Evolutionary conservation across 2,888 invertebrate species (phyloP), one percentile per base, ranked within the genome.

Genomic region (Pterobdella sp.): DNA sequence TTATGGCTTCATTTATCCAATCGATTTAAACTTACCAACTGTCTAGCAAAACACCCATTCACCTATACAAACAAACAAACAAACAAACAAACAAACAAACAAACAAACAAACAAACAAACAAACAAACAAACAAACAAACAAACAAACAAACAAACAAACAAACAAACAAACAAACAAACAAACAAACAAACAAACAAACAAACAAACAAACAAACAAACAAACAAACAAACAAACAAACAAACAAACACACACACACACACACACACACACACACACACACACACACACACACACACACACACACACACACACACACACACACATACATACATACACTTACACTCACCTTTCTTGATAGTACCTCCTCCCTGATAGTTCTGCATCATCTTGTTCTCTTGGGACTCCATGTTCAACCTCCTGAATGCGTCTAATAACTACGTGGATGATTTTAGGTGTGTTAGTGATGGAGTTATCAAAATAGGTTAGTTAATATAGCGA

Each of bases 351-450:
- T 14, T 18, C 18, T 42, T 18, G 18, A 42, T 42, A 42, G 32
- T 37, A n/a, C 29, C 64, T n/a, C 72, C 37, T 32, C 65, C 7
- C 63, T 37, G 72, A n/a, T 37, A n/a, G 4, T 22, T 65, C 72
- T 31, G 66, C 31, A 4, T 10, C 65, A 32, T 18, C 42, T 29
- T 66, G 66, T 36, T 66, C 36, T 37, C 66, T 37, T 37, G 66
- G 18, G 66, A 36, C 66, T 65, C 72, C 37, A 66, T 4, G 22
- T 36, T 66, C 66, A 66, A 29, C 26, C 22, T 3, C 29, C 36
- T 32, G 32, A 66, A 2, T 10, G 72, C 72, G 22, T 35, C 29
- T 31, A 66, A 22, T 32, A 66, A 26, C 72, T 66, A 31, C 29
- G 14, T 4, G n/a, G 70, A 42, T n/a, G 7, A 14, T 56, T 56